Evolutionary conservation across 2,113 vertebrate genomes (phyloP).

Genomic region (Cavia porcellus): DNA sequence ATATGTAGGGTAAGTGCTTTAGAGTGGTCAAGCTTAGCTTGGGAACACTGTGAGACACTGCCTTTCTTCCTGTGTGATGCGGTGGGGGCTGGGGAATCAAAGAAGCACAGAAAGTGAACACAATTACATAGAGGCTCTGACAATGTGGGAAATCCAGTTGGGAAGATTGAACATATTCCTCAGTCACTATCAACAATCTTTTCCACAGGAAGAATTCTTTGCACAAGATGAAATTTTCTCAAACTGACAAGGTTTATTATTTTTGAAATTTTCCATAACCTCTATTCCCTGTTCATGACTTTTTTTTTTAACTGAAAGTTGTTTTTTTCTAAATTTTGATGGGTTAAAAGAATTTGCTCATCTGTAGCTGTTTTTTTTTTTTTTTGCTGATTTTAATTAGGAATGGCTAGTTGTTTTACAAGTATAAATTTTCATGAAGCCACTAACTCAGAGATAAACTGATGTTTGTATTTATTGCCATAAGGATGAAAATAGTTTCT

Average conservation of each 20-base stretch:
- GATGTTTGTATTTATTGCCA: constrained; percentile 76
- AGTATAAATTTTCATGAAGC: constrained; percentile 58
- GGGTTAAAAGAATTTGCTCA: constrained; percentile 14
- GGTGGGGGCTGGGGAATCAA: background rate
- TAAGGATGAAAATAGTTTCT: constrained; percentile 72
- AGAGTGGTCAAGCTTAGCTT: constrained; percentile 30
- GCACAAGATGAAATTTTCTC: background rate
- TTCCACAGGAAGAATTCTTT: constrained; percentile 52
- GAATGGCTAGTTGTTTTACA: constrained; percentile 63
- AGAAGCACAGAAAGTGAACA: background rate
- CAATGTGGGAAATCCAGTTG: background rate
- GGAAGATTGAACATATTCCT: background rate
- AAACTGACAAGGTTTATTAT: background rate
- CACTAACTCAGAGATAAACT: constrained; percentile 67
- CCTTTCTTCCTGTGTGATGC: background rate
- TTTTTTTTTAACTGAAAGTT: background rate
- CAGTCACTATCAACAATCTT: constrained; percentile 34
- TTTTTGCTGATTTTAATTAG: constrained; percentile 59
- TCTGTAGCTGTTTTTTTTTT: constrained; percentile 44
- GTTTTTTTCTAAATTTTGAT: constrained; percentile 34
- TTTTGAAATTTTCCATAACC: constrained; percentile 4
- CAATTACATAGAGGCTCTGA: constrained; percentile 20
- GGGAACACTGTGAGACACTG: background rate
- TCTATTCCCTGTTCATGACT: background rate
- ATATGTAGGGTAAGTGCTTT: background rate